Evolutionary conservation across 2,113 vertebrate genomes (phyloP), one percentile per base, ranked within the genome.

Genomic region (Muntiacus reevesi): DNA sequence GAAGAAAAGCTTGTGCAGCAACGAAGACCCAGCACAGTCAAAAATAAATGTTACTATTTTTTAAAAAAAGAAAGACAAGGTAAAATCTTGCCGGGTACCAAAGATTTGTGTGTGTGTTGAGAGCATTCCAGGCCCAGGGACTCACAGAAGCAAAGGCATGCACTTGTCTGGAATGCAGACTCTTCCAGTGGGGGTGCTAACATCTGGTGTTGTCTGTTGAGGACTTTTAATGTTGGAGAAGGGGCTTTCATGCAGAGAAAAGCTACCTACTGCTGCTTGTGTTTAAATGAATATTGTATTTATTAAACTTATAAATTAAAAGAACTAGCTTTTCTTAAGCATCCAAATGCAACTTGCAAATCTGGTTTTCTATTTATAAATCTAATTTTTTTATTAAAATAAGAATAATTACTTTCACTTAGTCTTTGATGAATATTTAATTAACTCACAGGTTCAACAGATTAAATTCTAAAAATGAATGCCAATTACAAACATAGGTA

Each of bases 371-470:
- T 98, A 84, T 92, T 96, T 96, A 92, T 96, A 97, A 94, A 95
- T 90, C 84, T 62, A 60, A 76, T 87, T 95, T 96, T 89, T 91
- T 67, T n/a, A 64, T 94, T 85, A 97, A 97, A 96, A 94, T 89
- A 95, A 96, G 92, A 96, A 94, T 59, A 89, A 92, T 89, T 96
- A 60, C 84, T 79, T 91, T 90, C 74, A 87, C 92, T 95, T 87
- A 87, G 94, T 92, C 89, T 95, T 85, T 95, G 89, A 94, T 98
- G 90, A 96, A 98, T 98, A 97, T 97, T 98, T 98, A 96, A 98
- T 98, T 97, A 97, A 97, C 74, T 96, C 79, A 87, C 74, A 97
- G 92, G 30, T 93, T 95, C 96, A 87, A 54, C 87, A 94, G 92
- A 97, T 97, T 95, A 92, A 78, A 81, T 97, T 97, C 92, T 96